These are phyloP conservation scores for Buathra laborator DNA, from an alignment of 2,888 invertebrate genomes.

Conservation along the genomic window DNA sequence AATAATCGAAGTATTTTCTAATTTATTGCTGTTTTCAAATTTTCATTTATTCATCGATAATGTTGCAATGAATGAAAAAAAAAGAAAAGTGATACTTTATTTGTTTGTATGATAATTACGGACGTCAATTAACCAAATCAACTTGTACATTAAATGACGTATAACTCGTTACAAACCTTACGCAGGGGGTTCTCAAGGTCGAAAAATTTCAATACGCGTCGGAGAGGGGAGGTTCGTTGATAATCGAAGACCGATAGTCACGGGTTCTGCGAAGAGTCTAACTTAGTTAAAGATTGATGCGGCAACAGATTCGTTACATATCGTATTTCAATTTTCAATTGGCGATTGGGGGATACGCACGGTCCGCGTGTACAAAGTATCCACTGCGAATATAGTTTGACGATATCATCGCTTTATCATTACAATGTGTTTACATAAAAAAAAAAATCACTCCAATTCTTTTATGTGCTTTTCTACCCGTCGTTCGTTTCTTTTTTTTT, in stretches of 20 bases:
- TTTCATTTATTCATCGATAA: no score
- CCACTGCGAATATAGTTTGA: slow-evolving; percentile 26
- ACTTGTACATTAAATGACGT: no score
- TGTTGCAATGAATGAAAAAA: no score
- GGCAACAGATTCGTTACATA: slow-evolving; percentile 64
- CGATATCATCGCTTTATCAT: slow-evolving; percentile 27
- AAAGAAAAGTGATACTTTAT: no score
- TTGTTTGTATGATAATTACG: no score
- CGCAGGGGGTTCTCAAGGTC: no score
- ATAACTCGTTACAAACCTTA: no score
- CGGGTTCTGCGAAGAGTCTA: slow-evolving; percentile 66
- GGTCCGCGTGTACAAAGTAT: slow-evolving; percentile 45
- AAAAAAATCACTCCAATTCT: neutral
- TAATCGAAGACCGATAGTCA: slow-evolving; percentile 74
- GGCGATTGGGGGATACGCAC: slow-evolving; percentile 35
- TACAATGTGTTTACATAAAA: slow-evolving; percentile 35
- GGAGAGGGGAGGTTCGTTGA: slow-evolving; percentile 1
- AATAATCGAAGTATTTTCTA: no score
- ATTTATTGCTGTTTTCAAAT: no score
- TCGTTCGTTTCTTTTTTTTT: no score
- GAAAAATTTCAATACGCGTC: neutral
- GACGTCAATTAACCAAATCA: no score
- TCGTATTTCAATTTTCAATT: slow-evolving; percentile 66
- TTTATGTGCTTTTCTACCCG: no score
- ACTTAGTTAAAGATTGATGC: slow-evolving; percentile 74